Conservation (phyloP, 2,797 vertebrate species). For the Artibeus lituratus region DNA sequence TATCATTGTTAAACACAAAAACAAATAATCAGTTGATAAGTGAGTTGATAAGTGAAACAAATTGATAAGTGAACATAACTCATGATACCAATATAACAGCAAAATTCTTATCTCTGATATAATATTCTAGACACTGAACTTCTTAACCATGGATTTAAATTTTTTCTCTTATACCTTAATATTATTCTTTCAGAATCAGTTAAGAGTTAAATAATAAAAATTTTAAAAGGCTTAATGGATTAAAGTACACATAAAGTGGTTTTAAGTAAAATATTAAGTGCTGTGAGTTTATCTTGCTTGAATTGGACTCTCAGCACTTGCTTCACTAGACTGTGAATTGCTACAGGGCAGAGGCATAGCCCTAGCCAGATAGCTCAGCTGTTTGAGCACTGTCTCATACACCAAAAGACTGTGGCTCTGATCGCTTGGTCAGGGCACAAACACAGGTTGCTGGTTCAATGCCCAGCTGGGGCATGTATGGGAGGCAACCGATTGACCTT, state of each 20-base stretch:
- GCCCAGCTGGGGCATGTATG: neutral
- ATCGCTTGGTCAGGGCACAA: too few species aligned
- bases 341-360: neutral
- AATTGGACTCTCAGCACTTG: neutral
- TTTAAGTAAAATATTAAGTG: slow-evolving; percentile 23
- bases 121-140: neutral
- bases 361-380: neutral
- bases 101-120: slow-evolving; percentile 14
- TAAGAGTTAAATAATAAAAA: neutral
- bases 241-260: neutral
- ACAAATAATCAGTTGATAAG: neutral
- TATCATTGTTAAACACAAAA: neutral
- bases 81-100: neutral
- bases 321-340: neutral
- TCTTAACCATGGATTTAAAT: neutral
- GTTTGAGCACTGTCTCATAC: neutral
- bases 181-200: neutral
- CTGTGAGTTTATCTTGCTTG: neutral
- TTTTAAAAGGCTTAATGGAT: neutral
- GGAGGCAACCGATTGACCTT: neutral
- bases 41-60: too few species aligned
- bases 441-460: neutral
- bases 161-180: neutral
- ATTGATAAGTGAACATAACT: neutral
- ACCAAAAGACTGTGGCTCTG: neutral